These are phyloP conservation scores for Polyploca ridens DNA, from an alignment of 2,888 invertebrate species.

Conservation along the genomic window DNA sequence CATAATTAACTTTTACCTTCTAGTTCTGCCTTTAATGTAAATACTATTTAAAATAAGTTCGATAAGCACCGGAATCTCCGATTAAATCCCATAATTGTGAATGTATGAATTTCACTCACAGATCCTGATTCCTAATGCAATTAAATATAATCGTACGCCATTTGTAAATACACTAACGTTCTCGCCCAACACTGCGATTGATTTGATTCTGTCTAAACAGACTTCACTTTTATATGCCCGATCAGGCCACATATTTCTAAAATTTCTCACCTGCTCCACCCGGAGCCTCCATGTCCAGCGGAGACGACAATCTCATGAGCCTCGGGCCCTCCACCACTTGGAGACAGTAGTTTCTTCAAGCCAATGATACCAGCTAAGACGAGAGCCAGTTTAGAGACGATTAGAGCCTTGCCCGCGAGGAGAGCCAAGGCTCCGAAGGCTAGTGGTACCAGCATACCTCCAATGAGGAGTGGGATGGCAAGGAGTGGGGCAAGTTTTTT, in stretches of 20 bases:
- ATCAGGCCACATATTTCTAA: too few species aligned
- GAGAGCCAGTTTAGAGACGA: conserved; percentile 92
- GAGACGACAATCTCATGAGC: conserved; percentile 90
- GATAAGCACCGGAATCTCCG: too few species aligned
- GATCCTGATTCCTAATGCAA: too few species aligned
- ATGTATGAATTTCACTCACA: too few species aligned
- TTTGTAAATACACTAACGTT: too few species aligned
- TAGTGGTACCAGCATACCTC: conserved; percentile 92
- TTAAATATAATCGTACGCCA: too few species aligned
- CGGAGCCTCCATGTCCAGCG: conserved; percentile 87
- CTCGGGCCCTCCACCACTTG: conserved; percentile 86
- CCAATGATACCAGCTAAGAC: conserved; percentile 94
- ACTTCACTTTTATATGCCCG: too few species aligned
- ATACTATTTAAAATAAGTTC: too few species aligned
- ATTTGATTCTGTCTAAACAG: too few species aligned
- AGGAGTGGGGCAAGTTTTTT: conserved; percentile 90
- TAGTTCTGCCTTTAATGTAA: too few species aligned
- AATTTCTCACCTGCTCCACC: conserved; percentile 87
- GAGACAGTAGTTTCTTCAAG: conserved; percentile 91
- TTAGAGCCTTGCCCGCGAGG: conserved; percentile 93
- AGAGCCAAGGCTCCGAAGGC: conserved; percentile 93
- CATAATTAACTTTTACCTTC: neutral
- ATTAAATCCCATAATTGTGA: too few species aligned
- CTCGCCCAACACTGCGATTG: too few species aligned
- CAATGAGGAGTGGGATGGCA: conserved; percentile 91